phyloP scores from a whole-genome alignment of 2,113 vertebrate genomes.

The Sphyrna mokarran region DNA sequence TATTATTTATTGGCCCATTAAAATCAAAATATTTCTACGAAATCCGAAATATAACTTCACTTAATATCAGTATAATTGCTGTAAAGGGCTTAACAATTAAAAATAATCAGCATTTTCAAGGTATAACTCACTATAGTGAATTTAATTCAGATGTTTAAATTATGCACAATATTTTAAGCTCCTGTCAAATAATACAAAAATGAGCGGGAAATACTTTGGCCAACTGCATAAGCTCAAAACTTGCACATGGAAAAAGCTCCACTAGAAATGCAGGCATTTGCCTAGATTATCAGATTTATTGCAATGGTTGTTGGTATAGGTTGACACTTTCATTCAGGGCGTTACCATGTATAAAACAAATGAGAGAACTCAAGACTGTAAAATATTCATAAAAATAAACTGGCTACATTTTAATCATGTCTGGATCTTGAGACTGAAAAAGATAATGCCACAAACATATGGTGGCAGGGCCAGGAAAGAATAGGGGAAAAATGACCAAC shows the following conservation, averaged over 20 bases:
- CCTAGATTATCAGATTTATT: background rate
- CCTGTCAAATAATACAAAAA: background rate
- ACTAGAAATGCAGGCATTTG: background rate
- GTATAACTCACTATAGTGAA: background rate
- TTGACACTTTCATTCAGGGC: background rate
- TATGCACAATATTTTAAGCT: background rate
- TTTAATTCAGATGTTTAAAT: constrained; percentile 26
- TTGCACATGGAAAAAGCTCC: background rate
- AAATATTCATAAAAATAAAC: constrained; percentile 13
- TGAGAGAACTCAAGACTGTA: background rate
- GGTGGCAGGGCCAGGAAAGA: no score
- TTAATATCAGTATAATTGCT: background rate
- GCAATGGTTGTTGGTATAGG: no score
- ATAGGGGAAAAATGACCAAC: background rate
- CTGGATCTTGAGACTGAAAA: background rate
- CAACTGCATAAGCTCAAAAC: background rate
- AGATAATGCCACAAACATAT: background rate
- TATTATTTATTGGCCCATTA: background rate
- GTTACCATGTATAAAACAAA: background rate
- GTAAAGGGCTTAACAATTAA: background rate
- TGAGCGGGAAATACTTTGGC: background rate
- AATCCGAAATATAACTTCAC: background rate
- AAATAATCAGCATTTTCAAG: background rate
- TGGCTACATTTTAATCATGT: background rate
- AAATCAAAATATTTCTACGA: background rate